These are phyloP conservation scores for Agrotis puta DNA, from an alignment of 2,888 invertebrate genomes.

Conservation along the genomic window DNA sequence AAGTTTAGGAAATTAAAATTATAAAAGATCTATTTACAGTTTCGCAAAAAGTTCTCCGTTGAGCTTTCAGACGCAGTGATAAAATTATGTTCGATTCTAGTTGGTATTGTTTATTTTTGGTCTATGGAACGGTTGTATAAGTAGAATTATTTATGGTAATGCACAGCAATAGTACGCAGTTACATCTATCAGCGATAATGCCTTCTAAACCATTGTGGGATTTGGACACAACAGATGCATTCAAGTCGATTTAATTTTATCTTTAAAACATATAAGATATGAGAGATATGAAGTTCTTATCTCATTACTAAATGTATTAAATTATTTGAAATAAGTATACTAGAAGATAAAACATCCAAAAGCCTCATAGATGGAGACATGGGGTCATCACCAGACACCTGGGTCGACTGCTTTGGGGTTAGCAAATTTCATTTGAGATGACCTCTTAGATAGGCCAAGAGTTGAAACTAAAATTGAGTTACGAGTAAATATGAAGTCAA, in stretches of 20 bases:
- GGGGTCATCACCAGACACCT: not conserved
- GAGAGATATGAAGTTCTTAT: not conserved
- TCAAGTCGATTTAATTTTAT: not conserved
- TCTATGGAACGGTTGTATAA: not conserved
- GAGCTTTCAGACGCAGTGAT: not conserved
- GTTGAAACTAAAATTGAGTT: no score
- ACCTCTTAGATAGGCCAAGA: not conserved
- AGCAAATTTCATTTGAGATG: not conserved
- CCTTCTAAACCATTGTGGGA: not conserved
- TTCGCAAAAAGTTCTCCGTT: conserved; percentile 21
- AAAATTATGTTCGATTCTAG: not conserved
- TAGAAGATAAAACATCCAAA: not conserved
- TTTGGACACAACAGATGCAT: not conserved
- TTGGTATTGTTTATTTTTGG: conserved; percentile 21
- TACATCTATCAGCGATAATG: conserved; percentile 2
- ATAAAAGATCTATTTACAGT: not conserved
- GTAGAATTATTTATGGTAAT: conserved; percentile 17
- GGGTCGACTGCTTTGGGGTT: no score
- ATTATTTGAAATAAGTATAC: not conserved
- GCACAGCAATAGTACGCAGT: not conserved
- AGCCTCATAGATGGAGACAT: no score
- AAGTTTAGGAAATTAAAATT: conserved; percentile 4
- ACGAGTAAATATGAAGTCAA: not conserved
- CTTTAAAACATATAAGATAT: not conserved
- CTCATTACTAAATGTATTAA: no score